Evolutionary conservation across 2,888 invertebrate genomes (phyloP).

Genomic region (Clitarchus hookeri): DNA sequence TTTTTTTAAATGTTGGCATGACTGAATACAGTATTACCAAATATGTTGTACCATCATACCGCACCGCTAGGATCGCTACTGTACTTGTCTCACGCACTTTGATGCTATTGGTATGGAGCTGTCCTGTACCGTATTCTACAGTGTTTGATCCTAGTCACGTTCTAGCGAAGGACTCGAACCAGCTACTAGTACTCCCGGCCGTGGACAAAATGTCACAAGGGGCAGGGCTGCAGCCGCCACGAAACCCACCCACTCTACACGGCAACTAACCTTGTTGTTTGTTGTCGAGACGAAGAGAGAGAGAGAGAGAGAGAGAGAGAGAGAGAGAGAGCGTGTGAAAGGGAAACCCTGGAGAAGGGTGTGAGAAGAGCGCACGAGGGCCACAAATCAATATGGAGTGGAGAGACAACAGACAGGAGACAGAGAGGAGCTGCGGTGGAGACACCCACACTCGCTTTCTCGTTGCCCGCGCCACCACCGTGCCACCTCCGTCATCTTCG

Average conservation of each 20-base stretch:
- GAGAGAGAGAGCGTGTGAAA: not conserved
- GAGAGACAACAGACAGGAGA: slow-evolving; percentile 10
- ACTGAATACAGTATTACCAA: no score
- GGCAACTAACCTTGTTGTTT: slow-evolving; percentile 14
- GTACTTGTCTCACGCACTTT: no score
- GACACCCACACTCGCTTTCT: not conserved
- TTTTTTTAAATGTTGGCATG: no score
- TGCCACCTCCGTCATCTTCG: not conserved
- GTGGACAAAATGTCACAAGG: not conserved
- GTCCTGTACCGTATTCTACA: no score
- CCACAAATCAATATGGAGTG: slow-evolving; percentile 14
- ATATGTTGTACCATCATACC: no score
- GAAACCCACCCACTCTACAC: not conserved
- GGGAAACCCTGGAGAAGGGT: not conserved
- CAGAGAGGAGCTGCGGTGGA: not conserved
- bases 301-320: not conserved
- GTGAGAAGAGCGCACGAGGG: not conserved
- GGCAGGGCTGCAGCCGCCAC: not conserved
- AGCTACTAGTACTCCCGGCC: not conserved
- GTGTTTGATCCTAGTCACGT: no score
- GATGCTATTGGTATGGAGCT: no score
- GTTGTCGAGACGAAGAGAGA: not conserved
- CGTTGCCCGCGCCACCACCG: not conserved
- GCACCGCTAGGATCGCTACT: no score
- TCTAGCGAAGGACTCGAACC: not conserved